Evolutionary conservation across 1,140 invertebrate genomes (phyloP).

Genomic region (Dermatophagoides farinae): DNA sequence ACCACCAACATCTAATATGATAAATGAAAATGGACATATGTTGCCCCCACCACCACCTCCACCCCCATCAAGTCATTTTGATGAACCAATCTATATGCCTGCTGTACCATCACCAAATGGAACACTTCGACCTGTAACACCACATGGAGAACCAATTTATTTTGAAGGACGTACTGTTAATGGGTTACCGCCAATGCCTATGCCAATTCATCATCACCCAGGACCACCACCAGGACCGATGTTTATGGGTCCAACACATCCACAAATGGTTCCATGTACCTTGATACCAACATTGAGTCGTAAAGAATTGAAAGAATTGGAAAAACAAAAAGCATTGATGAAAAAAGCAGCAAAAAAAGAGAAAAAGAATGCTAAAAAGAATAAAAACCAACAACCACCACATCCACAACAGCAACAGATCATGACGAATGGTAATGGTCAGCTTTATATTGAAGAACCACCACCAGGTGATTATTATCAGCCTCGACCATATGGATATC

Average conservation of each 20-base stretch:
- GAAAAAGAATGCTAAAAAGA: conserved; percentile 14
- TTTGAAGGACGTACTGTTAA: not conserved
- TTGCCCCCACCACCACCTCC: not conserved
- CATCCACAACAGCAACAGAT: not conserved
- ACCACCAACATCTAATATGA: not conserved
- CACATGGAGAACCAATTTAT: conserved; percentile 4
- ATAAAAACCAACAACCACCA: conserved; percentile 2
- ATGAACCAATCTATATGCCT: conserved; percentile 7
- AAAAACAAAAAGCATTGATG: conserved; percentile 13
- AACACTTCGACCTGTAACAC: not conserved
- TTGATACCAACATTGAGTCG: conserved; percentile 3
- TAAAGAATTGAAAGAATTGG: conserved; percentile 4
- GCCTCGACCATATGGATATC: conserved; percentile 3
- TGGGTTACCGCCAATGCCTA: not conserved
- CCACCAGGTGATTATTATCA: not conserved
- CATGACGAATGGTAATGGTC: not conserved
- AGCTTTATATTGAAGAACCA: conserved; percentile 3
- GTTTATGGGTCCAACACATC: not conserved
- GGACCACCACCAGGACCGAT: not conserved
- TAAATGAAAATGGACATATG: not conserved
- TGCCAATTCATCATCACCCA: not conserved
- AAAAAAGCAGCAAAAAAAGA: conserved; percentile 8
- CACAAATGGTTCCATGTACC: conserved; percentile 1
- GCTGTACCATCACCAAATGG: conserved; percentile 1
- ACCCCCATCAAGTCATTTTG: not conserved